A percentile compares a stretch with the other conserved stretches of the same genome.
These are phyloP conservation scores for Nomada lathburiana DNA, from an alignment of 2,888 invertebrate genomes.

Conservation along the genomic window DNA sequence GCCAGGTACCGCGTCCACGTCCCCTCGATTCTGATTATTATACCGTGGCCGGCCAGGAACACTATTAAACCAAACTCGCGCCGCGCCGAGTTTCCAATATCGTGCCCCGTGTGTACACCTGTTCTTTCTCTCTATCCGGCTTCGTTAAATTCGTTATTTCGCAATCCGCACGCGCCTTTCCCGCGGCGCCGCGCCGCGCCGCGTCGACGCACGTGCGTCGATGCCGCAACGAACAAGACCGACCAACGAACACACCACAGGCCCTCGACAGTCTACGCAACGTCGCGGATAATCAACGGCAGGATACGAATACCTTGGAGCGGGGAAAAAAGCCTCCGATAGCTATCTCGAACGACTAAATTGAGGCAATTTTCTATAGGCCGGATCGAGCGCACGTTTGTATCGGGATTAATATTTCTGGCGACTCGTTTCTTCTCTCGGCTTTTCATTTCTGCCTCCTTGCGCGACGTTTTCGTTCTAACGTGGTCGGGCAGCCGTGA, in stretches of 20 bases:
- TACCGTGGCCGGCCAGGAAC: slow-evolving; percentile 45
- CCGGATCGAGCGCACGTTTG: slow-evolving; percentile 41
- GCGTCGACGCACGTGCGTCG: slow-evolving; percentile 71
- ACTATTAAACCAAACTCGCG: slow-evolving; percentile 53
- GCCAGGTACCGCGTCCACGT: slow-evolving; percentile 28
- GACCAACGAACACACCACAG: slow-evolving; percentile 10
- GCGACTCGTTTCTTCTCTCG: slow-evolving; percentile 16
- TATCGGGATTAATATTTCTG: slow-evolving; percentile 56
- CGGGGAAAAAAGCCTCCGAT: slow-evolving; percentile 48
- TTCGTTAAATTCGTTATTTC: slow-evolving; percentile 76
- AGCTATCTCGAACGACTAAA: slow-evolving; percentile 58
- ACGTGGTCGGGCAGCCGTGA: not conserved
- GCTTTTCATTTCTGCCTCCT: not conserved
- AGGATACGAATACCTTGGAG: slow-evolving; percentile 59
- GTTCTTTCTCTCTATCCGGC: slow-evolving; percentile 63
- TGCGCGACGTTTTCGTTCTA: not conserved
- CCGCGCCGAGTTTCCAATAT: slow-evolving; percentile 62
- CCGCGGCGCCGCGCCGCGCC: slow-evolving; percentile 67
- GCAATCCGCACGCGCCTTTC: slow-evolving; percentile 74
- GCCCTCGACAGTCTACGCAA: slow-evolving; percentile 40
- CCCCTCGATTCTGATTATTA: slow-evolving; percentile 52
- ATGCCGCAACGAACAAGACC: slow-evolving; percentile 61
- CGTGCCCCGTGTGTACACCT: slow-evolving; percentile 58
- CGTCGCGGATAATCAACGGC: slow-evolving; percentile 65
- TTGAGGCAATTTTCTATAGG: slow-evolving; percentile 59